These are phyloP conservation scores for Cirrhinus mrigala DNA, from an alignment of 2,797 vertebrate species.

Conservation along the genomic window DNA sequence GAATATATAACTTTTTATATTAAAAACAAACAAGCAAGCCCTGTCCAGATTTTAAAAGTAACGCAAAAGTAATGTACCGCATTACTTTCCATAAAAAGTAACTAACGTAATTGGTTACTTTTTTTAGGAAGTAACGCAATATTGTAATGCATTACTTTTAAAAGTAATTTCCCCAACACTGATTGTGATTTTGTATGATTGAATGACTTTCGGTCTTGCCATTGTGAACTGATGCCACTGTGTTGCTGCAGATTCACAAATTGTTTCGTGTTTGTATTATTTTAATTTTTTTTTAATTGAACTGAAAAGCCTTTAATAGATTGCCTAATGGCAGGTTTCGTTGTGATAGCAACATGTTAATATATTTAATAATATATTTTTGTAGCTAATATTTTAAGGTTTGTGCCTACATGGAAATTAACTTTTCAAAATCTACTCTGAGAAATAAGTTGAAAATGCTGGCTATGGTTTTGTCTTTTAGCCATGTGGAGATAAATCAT, in stretches of 20 bases:
- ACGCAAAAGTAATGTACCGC: no score
- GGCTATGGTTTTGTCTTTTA: background rate
- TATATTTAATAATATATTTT: background rate
- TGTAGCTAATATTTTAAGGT: background rate
- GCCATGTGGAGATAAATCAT: conserved; percentile 24
- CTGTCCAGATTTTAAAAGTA: no score
- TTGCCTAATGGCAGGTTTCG: background rate
- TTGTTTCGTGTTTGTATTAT: background rate
- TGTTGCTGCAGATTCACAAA: background rate
- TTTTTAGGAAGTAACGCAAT: no score
- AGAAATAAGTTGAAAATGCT: background rate
- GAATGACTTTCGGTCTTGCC: background rate
- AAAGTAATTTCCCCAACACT: no score
- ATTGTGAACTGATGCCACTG: background rate
- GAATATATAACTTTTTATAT: no score
- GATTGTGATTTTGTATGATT: background rate
- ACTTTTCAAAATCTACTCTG: background rate
- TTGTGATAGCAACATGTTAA: background rate
- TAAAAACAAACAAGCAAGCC: no score
- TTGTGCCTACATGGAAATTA: background rate
- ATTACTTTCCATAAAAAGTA: no score
- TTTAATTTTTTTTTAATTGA: background rate
- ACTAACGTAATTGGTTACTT: no score
- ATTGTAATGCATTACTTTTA: no score
- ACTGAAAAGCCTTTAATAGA: background rate